These are phyloP conservation scores for Neolamprologus falcicula DNA, from an alignment of 2,113 vertebrate species.

Conservation along the genomic window DNA sequence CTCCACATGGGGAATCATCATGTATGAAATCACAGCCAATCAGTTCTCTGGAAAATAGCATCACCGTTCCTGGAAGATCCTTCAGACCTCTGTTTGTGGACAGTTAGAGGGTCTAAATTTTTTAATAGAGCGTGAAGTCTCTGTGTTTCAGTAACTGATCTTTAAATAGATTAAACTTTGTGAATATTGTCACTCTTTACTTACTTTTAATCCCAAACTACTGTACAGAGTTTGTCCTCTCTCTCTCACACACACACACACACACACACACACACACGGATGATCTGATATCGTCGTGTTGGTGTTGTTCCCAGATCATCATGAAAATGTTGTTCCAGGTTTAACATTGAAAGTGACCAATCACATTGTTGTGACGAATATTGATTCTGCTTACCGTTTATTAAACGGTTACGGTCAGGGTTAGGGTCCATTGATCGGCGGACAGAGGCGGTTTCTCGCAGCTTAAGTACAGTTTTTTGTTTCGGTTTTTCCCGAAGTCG, in stretches of 20 bases:
- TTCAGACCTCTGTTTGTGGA: background rate
- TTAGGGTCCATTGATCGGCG: too few species aligned
- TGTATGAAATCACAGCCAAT: background rate
- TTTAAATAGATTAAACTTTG: background rate
- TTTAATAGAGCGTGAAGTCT: background rate
- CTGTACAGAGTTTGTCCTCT: background rate
- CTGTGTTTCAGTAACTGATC: background rate
- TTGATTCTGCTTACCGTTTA: too few species aligned
- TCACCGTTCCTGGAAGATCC: background rate
- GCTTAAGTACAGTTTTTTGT: too few species aligned
- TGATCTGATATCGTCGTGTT: rapidly evolving
- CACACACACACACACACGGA: background rate
- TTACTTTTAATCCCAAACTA: background rate
- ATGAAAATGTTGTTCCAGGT: too few species aligned
- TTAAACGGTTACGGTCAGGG: too few species aligned
- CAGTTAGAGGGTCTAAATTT: background rate
- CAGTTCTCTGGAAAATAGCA: background rate
- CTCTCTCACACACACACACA: rapidly evolving
- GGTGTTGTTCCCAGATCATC: too few species aligned
- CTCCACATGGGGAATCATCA: background rate
- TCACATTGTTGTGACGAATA: too few species aligned
- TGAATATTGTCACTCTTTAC: background rate
- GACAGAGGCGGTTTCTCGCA: too few species aligned
- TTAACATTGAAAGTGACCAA: too few species aligned
- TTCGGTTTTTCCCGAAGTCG: too few species aligned